Evolutionary conservation across 2,888 invertebrate genomes (phyloP).

Genomic region (Macropis europaea): DNA sequence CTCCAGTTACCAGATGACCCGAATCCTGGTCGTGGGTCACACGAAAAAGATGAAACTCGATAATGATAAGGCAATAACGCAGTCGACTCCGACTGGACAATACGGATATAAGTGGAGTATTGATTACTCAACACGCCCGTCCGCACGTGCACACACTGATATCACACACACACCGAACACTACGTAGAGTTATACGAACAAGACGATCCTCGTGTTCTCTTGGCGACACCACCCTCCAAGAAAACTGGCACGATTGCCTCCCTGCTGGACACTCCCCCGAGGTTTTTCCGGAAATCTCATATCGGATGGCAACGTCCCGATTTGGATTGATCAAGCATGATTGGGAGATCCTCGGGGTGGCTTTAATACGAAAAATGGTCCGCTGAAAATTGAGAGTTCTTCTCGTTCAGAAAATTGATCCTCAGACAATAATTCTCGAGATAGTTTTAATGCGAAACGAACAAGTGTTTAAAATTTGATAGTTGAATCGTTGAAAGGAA

Average conservation of each 20-base stretch:
- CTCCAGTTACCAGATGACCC: conserved; percentile 38
- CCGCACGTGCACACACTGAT: conserved; percentile 18
- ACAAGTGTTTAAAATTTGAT: no score
- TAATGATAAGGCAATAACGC: conserved; percentile 68
- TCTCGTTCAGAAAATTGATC: no score
- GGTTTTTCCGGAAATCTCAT: not conserved
- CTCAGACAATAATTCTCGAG: no score
- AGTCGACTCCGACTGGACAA: conserved; percentile 44
- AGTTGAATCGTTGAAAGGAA: no score
- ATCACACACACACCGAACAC: not conserved
- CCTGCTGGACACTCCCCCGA: not conserved
- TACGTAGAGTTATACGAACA: not conserved
- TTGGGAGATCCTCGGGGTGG: not conserved
- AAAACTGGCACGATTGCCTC: not conserved
- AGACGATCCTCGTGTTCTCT: conserved; percentile 28
- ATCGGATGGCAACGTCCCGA: not conserved
- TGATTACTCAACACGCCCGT: conserved; percentile 59
- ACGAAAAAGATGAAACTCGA: conserved; percentile 55
- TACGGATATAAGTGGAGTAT: conserved; percentile 67
- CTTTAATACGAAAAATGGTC: not conserved
- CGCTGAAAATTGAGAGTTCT: not conserved
- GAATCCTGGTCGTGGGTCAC: conserved; percentile 13
- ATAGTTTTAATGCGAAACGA: no score
- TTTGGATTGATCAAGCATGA: not conserved
- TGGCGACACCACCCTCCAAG: not conserved